phyloP scores from a whole-genome alignment of 2,888 invertebrate species.

The Cremastinae sp. region DNA sequence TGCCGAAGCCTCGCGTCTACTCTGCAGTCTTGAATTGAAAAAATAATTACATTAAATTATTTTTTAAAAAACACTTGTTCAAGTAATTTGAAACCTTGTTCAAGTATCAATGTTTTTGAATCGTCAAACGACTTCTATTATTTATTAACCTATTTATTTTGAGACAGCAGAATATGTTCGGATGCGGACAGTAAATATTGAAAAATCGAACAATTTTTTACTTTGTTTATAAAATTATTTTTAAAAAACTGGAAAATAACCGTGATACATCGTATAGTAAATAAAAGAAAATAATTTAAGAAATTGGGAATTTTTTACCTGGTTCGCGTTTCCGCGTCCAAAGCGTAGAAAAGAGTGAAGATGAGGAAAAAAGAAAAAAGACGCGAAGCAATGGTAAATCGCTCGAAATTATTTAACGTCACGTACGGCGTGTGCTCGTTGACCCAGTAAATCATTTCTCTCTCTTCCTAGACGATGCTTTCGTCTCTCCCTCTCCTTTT shows the following conservation, averaged over 20 bases:
- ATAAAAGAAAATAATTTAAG: neutral
- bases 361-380: constrained; percentile 32
- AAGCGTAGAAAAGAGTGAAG: constrained; percentile 7
- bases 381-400: constrained; percentile 51
- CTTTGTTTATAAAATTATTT: no score
- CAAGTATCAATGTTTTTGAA: no score
- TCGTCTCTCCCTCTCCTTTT: constrained; percentile 16
- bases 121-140: no score
- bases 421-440: constrained; percentile 59
- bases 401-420: constrained; percentile 60
- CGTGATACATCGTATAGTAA: no score
- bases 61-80: no score
- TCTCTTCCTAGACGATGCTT: constrained; percentile 33
- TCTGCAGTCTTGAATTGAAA: constrained; percentile 9
- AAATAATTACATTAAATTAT: neutral
- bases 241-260: no score
- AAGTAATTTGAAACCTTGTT: no score
- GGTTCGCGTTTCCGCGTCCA: neutral
- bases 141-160: no score
- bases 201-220: no score
- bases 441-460: constrained; percentile 59
- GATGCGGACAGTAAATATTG: no score
- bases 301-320: constrained; percentile 11
- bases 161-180: no score
- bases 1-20: constrained; percentile 52